Evolutionary conservation across 2,888 invertebrate species (phyloP), one percentile per base, ranked within the genome.

Genomic region (Agonopterix alstromeriana): DNA sequence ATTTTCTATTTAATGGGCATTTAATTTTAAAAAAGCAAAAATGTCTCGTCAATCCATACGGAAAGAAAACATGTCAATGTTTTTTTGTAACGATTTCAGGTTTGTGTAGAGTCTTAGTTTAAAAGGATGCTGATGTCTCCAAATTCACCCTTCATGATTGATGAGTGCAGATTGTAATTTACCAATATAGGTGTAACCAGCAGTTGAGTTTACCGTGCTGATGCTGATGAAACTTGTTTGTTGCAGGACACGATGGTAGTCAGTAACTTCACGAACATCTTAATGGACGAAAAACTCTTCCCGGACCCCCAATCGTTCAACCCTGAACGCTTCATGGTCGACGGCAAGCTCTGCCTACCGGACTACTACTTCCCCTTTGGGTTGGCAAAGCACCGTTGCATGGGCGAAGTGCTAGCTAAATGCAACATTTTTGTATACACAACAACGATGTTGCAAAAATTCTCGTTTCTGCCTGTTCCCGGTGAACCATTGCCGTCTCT

Each of bases 281-380:
- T 95, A 44, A 93, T 94, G 91, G 91, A 93, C 58, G 90, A 92
- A 7, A 85, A 90, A 0, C 84, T 90, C 43, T 95, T 93, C 82
- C 90, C 91, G 0, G 92, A 95, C 46, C 93, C 95, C 0, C 90
- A 93, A 52, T 73, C 81, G 3, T 96, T 96, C 77, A 89, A 90
- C 46, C 96, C 96, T 0, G 95, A 95, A 53, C 87, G 96, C 49
- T 96, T 93, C 73, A 67, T 96, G 3, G 79, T 85, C 8, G 84
- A 93, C 47, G 91, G 91, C 0, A 93, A 92, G 55, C 74, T 92
- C 1, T 73, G 80, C 27, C 67, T 92, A 1, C 94, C 94, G 0
- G 94, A 94, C 11, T 88, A 90, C 42, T 95, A 92, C 66, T 90
- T 94, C 57, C 96, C 96, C 0, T 96, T 96, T 63, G 95, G 95